Conservation (phyloP, 2,113 vertebrate genomes). For the Thunnus thynnus region DNA sequence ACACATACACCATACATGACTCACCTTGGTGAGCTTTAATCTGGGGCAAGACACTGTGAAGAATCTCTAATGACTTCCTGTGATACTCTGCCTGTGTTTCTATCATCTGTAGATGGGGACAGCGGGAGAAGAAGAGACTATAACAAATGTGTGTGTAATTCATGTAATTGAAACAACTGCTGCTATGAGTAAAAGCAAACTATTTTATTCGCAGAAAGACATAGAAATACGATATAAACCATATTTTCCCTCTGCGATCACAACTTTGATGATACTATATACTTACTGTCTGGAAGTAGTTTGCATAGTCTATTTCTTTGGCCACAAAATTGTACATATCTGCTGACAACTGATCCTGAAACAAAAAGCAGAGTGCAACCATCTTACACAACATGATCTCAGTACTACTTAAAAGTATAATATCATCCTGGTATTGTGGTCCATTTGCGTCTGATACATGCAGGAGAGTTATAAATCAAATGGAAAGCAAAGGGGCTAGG, state of each 20-base stretch:
- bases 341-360: constrained; percentile 97
- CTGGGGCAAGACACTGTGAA: constrained; percentile 94
- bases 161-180: neutral
- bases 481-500: neutral
- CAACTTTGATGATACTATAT: neutral
- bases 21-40: constrained; percentile 99
- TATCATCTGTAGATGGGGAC: constrained; percentile 88
- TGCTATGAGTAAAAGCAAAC: neutral
- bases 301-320: constrained; percentile 99
- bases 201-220: neutral
- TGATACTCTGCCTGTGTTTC: constrained; percentile 98
- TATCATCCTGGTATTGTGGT: constrained; percentile 11
- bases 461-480: constrained; percentile 40
- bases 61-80: constrained; percentile 93
- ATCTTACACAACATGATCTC: constrained; percentile 13
- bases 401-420: constrained; percentile 11
- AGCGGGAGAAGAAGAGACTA: neutral
- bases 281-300: constrained; percentile 98
- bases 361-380: constrained; percentile 28
- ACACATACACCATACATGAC: constrained; percentile 58
- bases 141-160: neutral
- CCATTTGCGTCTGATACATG: constrained; percentile 38
- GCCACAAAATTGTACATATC: constrained; percentile 99
- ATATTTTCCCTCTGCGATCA: neutral
- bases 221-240: neutral